These are phyloP conservation scores for Ommatoiulus sabulosus DNA, from an alignment of 2,888 invertebrate species.

Conservation along the genomic window DNA sequence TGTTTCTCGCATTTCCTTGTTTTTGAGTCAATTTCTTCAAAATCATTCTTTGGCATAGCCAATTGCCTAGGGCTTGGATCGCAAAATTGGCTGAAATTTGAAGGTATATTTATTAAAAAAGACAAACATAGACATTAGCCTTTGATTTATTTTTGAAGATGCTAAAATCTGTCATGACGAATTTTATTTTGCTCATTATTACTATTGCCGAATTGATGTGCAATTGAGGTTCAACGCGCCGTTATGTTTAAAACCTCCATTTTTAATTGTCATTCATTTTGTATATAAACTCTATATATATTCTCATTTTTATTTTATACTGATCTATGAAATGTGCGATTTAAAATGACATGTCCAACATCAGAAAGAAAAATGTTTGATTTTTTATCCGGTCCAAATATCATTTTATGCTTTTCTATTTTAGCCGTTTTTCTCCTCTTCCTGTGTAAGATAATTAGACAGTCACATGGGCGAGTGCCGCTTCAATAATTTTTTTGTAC, in stretches of 20 bases:
- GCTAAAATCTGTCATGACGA: neutral
- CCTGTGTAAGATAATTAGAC: conserved; percentile 35
- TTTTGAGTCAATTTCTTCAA: too few species aligned
- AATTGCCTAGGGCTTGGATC: neutral
- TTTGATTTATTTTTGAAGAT: neutral
- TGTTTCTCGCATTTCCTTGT: too few species aligned
- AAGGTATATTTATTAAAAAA: neutral
- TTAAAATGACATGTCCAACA: neutral
- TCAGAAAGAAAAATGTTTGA: conserved; percentile 3
- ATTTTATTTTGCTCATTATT: neutral
- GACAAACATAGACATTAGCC: neutral
- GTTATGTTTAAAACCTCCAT: neutral
- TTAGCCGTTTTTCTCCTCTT: neutral
- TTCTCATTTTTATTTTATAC: conserved; percentile 39
- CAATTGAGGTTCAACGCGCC: conserved; percentile 34
- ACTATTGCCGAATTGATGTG: conserved; percentile 24
- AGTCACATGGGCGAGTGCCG: neutral
- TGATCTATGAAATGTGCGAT: neutral
- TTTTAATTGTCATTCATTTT: conserved; percentile 9
- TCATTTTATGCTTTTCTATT: conserved; percentile 2
- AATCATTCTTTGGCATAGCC: neutral
- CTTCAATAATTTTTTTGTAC: conserved; percentile 33
- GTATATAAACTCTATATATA: neutral
- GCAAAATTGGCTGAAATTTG: neutral
- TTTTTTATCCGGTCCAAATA: neutral